Conservation (phyloP, 2,797 vertebrate genomes). For the Somateria mollissima region DNA sequence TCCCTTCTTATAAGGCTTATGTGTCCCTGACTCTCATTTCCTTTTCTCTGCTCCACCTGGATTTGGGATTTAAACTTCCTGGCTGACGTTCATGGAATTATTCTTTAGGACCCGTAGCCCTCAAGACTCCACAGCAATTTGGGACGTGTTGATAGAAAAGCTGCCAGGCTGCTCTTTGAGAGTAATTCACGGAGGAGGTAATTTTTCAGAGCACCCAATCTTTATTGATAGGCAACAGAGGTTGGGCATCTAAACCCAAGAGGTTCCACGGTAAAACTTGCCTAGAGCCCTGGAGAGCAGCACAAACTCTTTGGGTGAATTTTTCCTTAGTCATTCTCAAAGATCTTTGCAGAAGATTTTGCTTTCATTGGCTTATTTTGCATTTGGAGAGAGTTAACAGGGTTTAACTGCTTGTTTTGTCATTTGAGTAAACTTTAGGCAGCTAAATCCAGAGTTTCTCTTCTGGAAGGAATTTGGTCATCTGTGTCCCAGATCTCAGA, state of each 20-base stretch:
- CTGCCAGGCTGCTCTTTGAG: background rate
- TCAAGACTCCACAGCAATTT: background rate
- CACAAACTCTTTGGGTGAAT: background rate
- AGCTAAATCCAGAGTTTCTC: background rate
- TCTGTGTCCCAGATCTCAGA: background rate
- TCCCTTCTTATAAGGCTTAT: slow-evolving; percentile 7
- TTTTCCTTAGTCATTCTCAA: background rate
- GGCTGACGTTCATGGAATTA: background rate
- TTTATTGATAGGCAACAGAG: background rate
- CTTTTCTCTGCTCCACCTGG: background rate
- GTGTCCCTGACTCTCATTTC: slow-evolving; percentile 17
- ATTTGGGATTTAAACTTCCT: slow-evolving; percentile 4
- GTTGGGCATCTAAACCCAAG: background rate
- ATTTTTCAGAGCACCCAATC: background rate
- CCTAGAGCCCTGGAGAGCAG: background rate
- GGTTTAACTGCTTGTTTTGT: background rate
- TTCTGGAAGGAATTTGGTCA: background rate
- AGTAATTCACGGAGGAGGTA: background rate
- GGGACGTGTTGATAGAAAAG: background rate
- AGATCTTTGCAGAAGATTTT: background rate
- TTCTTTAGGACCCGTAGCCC: background rate
- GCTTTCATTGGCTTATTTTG: background rate
- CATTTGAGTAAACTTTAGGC: background rate
- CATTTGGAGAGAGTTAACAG: background rate
- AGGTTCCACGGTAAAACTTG: background rate